phyloP scores from a whole-genome alignment of 1,140 invertebrate genomes.

The Lepidostoma basale region DNA sequence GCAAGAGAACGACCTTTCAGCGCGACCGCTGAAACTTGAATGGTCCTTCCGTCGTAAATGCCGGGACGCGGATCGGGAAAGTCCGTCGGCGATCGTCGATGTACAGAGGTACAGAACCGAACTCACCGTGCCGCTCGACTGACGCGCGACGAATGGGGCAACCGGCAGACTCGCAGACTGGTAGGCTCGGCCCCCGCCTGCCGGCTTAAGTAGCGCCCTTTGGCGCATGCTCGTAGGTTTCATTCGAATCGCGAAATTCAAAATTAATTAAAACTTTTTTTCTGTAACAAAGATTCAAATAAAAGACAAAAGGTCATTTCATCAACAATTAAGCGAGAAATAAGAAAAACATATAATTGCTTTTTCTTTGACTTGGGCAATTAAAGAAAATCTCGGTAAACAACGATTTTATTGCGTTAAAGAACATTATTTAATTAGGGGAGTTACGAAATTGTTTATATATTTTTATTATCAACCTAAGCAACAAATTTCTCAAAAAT shows the following conservation, averaged over 20 bases:
- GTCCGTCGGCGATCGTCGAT: not conserved
- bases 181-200: not conserved
- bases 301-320: too few relatives aligned
- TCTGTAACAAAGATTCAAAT: too few relatives aligned
- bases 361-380: too few relatives aligned
- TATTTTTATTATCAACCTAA: too few relatives aligned
- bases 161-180: not conserved
- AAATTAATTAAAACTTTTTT: conserved; percentile 9
- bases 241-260: conserved; percentile 2
- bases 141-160: conserved; percentile 34
- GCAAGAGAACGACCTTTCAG: conserved; percentile 4
- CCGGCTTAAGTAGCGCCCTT: not conserved
- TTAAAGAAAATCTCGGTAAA: too few relatives aligned
- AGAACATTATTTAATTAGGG: too few relatives aligned
- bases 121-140: conserved; percentile 13
- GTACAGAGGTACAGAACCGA: not conserved
- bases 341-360: too few relatives aligned
- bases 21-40: conserved; percentile 27
- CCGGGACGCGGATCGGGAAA: conserved; percentile 6
- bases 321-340: too few relatives aligned
- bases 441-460: too few relatives aligned
- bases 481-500: too few relatives aligned
- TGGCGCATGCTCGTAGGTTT: conserved; percentile 20
- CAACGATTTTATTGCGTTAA: too few relatives aligned
- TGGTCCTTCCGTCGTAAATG: conserved; percentile 8